Percentiles rank a stretch among this genome's conserved stretches.
phyloP scores from a whole-genome alignment of 2,113 vertebrate genomes.

The Ovibos moschatus region DNA sequence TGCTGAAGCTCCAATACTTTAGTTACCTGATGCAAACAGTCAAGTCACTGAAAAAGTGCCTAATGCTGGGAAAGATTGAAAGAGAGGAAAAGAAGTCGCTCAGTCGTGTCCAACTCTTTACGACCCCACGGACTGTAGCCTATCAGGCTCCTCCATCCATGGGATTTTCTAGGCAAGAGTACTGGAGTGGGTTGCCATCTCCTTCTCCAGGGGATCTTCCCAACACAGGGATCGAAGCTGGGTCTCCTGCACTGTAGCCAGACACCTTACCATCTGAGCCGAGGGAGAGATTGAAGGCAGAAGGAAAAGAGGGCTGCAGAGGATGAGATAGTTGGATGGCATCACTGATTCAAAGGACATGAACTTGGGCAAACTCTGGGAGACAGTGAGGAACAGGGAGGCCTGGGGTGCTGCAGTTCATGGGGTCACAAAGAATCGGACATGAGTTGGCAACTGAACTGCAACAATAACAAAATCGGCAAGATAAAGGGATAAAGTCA shows the following conservation, averaged over 20 bases:
- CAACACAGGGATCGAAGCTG: too few relatives aligned
- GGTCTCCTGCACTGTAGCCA: too few relatives aligned
- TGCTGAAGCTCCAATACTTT: not conserved
- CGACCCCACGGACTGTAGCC: too few relatives aligned
- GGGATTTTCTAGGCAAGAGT: too few relatives aligned
- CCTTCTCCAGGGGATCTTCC: too few relatives aligned
- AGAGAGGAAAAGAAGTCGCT: too few relatives aligned
- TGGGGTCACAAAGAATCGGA: not conserved
- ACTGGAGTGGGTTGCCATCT: too few relatives aligned
- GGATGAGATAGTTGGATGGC: not conserved
- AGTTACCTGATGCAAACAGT: not conserved
- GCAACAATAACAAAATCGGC: not conserved
- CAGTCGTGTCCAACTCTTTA: too few relatives aligned
- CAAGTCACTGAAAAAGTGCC: not conserved
- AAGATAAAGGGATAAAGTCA: not conserved
- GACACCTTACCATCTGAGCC: too few relatives aligned
- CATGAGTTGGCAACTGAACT: not conserved
- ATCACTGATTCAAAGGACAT: not conserved
- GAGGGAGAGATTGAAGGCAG: not conserved
- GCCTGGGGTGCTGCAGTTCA: not conserved
- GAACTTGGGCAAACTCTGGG: not conserved
- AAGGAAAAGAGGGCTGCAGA: rapidly evolving
- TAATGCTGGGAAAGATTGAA: not conserved
- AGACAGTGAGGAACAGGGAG: not conserved
- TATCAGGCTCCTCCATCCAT: too few relatives aligned